Conservation (phyloP, 2,888 invertebrate genomes). For the Lumbricus terrestris region DNA sequence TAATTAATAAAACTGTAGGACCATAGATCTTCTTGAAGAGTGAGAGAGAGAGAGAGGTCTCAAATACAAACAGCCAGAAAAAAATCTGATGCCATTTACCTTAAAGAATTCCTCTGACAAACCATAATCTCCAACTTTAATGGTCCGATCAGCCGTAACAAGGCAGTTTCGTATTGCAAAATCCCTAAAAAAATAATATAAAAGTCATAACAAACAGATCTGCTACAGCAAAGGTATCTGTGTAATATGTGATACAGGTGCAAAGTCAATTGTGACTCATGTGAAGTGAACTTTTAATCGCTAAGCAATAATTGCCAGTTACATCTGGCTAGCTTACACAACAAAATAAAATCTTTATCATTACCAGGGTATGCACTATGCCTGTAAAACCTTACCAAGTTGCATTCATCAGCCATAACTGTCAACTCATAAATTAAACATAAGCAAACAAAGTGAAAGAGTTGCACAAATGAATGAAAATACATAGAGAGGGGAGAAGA, state of each 20-base stretch:
- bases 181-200: constrained; percentile 60
- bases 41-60: too few relatives aligned
- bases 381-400: background rate
- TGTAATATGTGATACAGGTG: too few relatives aligned
- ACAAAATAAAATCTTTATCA: background rate
- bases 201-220: background rate
- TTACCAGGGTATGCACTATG: background rate
- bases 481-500: background rate
- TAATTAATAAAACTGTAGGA: background rate
- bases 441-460: background rate
- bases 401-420: background rate
- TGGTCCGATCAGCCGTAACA: constrained; percentile 68
- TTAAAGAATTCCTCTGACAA: constrained; percentile 63
- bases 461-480: background rate
- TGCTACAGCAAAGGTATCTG: background rate
- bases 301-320: background rate
- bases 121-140: constrained; percentile 79
- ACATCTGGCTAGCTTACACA: background rate
- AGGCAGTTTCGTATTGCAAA: constrained; percentile 75
- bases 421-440: background rate
- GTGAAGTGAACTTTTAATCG: background rate
- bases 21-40: background rate
- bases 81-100: constrained; percentile 42
- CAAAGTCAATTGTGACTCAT: background rate
- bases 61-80: too few relatives aligned